These are phyloP conservation scores for Chlorocebus sabaeus DNA, from an alignment of 2,113 vertebrate species.

Conservation along the genomic window DNA sequence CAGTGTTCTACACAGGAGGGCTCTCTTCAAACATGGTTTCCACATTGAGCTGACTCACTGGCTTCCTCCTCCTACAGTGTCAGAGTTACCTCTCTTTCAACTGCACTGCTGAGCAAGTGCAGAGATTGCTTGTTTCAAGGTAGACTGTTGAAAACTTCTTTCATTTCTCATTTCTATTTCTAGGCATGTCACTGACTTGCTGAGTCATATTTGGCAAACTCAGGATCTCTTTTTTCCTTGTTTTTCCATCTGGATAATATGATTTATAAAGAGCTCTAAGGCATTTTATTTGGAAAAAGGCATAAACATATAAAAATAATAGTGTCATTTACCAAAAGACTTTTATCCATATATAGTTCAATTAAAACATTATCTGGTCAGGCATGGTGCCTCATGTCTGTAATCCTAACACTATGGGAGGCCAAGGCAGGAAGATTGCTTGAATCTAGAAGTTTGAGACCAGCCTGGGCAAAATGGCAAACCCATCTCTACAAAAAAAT, in stretches of 20 bases:
- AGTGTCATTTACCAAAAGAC: not conserved
- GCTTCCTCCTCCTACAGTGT: not conserved
- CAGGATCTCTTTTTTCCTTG: not conserved
- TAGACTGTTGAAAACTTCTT: constrained; percentile 21
- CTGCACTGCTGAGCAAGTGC: not conserved
- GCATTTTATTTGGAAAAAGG: constrained; percentile 43
- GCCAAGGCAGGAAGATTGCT: too few relatives aligned
- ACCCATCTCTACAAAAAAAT: too few relatives aligned
- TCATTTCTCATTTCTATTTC: constrained; percentile 42
- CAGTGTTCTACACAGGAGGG: not conserved
- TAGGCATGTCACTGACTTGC: constrained; percentile 53
- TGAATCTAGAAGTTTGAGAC: too few relatives aligned
- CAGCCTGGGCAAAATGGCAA: too few relatives aligned
- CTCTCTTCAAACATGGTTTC: not conserved
- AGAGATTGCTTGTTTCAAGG: not conserved
- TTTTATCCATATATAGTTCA: constrained; percentile 23
- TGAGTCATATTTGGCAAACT: constrained; percentile 64
- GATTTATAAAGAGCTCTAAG: constrained; percentile 23
- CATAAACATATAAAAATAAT: not conserved
- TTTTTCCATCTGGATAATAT: constrained; percentile 24
- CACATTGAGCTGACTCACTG: not conserved
- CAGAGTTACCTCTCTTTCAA: not conserved
- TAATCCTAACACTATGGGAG: too few relatives aligned
- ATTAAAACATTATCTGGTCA: constrained; percentile 8
- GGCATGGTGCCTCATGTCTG: too few relatives aligned